Base-by-base conservation (phyloP, 2,888 invertebrate genomes). In the Rosalia funebris region DNA sequence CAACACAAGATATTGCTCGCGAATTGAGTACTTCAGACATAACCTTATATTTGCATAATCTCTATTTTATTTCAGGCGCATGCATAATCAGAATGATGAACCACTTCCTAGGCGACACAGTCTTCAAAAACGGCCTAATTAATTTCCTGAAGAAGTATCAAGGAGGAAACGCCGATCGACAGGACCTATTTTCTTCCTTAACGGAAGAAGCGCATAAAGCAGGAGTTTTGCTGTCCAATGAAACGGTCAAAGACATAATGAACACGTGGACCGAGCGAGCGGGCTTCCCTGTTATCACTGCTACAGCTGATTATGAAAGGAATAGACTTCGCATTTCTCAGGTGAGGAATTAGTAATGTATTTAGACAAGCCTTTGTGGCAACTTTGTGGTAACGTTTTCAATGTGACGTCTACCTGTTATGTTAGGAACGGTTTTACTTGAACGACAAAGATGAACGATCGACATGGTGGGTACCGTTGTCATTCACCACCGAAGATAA, bases 81-180 rank as follows among this genome's bases (percentile, higher is more conserved):
- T 86, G 89, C 3, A 80, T 92, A 1, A 84, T 92, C 59, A 82
- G 89, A 63, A 92, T 92, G 91, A 85, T 92, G 82, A 84, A 86
- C 68, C 84, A 88, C 63, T 87, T 89, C 72, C 82, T 91, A 9
- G 91, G 91, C 0, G 87, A 88, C 68, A 81, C 81, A 16, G 83
- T 84, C 0, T 88, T 88, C 75, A 83, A 83, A 50, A 73, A 77
- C 9, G 86, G 86, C 2, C 76, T 88, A 1, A 82, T 81, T 19
- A 83, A 84, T 61, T 84, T 85, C 69, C 75, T 89, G 25, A 79
- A 81, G 15, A 78, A 77, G 5, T 84, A 84, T 68, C 80, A 84
- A 58, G 90, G 86, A 71, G 78, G 79, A 2, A 89, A 87, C 72
- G 89, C 90, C 0, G 85, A 87, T 63, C 87, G 87, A 66, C 83